These are phyloP conservation scores for Sylvia atricapilla DNA, from an alignment of 2,113 vertebrate genomes.

Conservation along the genomic window DNA sequence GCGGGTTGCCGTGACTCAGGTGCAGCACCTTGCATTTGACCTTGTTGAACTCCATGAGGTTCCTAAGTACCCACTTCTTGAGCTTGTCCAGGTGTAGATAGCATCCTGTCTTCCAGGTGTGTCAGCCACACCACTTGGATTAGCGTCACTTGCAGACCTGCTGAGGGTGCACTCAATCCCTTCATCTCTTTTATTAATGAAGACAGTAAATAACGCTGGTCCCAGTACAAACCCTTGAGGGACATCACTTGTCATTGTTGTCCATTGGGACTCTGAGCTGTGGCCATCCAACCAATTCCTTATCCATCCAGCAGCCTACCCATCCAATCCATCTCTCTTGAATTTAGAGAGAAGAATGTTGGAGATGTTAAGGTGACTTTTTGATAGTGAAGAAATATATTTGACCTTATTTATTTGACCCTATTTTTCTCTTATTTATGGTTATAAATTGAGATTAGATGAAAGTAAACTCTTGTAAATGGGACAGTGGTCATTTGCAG, in stretches of 20 bases:
- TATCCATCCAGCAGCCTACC: not conserved
- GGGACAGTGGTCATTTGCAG: not conserved
- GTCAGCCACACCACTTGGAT: too few relatives aligned
- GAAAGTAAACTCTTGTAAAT: not conserved
- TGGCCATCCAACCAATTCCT: not conserved
- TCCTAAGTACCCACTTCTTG: fast-evolving
- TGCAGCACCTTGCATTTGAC: not conserved
- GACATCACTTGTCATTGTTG: not conserved
- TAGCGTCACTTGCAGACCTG: not conserved
- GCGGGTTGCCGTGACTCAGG: not conserved
- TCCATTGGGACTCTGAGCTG: fast-evolving
- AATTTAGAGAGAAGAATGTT: not conserved
- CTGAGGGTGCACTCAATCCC: fast-evolving
- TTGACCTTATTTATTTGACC: not conserved
- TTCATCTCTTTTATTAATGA: not conserved
- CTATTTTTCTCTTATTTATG: not conserved
- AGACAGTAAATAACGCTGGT: not conserved
- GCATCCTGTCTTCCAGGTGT: not conserved
- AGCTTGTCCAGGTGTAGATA: not conserved
- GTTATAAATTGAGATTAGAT: not conserved
- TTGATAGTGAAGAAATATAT: not conserved
- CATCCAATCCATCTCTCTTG: not conserved
- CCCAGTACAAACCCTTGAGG: fast-evolving
- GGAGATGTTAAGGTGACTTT: too few relatives aligned
- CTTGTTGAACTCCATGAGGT: not conserved